Conservation (phyloP, 2,888 invertebrate species). For the Anthophora plumipes region DNA sequence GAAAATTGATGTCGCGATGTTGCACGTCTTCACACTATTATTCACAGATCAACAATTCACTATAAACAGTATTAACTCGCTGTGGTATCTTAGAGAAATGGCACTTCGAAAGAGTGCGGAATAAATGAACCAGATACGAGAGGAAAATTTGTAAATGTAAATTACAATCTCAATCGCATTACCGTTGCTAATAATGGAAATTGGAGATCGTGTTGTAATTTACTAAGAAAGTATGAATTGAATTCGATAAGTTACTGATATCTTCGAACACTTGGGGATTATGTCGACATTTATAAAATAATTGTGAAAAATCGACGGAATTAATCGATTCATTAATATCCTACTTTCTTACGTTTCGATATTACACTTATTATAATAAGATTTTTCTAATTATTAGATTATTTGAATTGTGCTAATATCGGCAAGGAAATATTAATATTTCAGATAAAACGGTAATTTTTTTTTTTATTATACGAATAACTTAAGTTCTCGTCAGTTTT, state of each 20-base stretch:
- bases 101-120: neutral
- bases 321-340: neutral
- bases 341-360: neutral
- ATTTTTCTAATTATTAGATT: neutral
- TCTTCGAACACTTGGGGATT: neutral
- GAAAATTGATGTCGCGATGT: too few relatives aligned
- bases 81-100: neutral
- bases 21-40: neutral
- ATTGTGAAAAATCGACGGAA: neutral
- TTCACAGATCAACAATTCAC: neutral
- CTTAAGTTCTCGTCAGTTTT: too few relatives aligned
- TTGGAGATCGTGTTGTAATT: neutral
- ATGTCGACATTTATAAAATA: neutral
- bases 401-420: neutral
- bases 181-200: neutral
- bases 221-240: neutral
- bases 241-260: neutral
- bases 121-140: neutral
- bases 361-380: neutral
- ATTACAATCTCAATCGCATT: neutral
- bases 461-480: too few relatives aligned
- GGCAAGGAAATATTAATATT: too few relatives aligned
- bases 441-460: too few relatives aligned
- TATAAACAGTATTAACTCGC: neutral
- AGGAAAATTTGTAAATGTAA: neutral